Evolutionary conservation across 2,888 invertebrate species (phyloP), one percentile per base, ranked within the genome.

Genomic region (Carpatolechia fugitivella): DNA sequence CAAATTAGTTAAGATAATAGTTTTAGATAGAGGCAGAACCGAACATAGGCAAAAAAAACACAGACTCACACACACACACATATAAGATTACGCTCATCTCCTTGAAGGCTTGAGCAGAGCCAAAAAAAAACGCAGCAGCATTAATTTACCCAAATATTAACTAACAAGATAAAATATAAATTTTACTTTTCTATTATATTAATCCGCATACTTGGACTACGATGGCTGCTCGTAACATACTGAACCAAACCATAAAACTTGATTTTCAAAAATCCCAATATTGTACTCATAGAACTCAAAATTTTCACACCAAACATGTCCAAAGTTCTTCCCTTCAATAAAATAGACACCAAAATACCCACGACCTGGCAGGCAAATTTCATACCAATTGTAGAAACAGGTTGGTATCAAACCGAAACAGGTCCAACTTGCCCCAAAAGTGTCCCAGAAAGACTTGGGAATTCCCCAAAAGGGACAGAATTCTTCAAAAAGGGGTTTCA

Each of bases 351-450:
- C 59, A 55, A 50, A 36, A 59, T 61, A 68, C 65, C 68, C 69
- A 65, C 65, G 70, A 69, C 64, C 65, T 63, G 55, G 44, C 56
- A 62, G 20, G 10, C 11, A 31, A 48, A 16, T 16, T 24, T 30
- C 13, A 52, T n/a, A 38, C 2, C 35, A 36, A 49, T 35, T 31
- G 31, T 14, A 49, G 24, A 40, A 68, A 71, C 68, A 66, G 63
- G 69, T 71, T 61, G 58, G 7, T n/a, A 49, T 35, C 16, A 31
- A 40, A 10, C 16, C 3, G 11, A 52, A 52, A 52, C 52, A 10
- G 16, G 52, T 52, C 13, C 20, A 11, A 40, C 20, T 40, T 16
- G 40, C 24, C 38, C 16, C 13, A 13, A 51, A 40, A 40, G n/a
- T 40, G 11, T 16, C 24, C 38, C 16, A 8, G 14, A 51, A 40